Percentiles rank a stretch among this genome's conserved stretches.
phyloP scores from a whole-genome alignment of 2,888 invertebrate species.

The Melipona beecheii region DNA sequence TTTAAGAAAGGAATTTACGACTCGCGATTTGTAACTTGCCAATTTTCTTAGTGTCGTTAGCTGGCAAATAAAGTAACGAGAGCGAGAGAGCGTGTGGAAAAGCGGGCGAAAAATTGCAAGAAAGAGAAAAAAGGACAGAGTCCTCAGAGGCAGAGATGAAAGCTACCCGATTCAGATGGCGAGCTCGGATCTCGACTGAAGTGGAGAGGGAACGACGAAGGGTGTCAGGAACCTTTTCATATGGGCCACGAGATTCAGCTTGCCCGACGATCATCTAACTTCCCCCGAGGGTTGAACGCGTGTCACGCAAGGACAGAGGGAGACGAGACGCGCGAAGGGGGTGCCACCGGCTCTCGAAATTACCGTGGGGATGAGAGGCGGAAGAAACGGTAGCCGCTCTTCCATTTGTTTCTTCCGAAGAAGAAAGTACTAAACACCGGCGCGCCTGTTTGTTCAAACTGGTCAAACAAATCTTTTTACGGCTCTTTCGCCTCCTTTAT shows the following conservation, averaged over 20 bases:
- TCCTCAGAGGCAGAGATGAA: neutral
- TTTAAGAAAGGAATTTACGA: neutral
- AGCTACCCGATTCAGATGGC: conserved; percentile 24
- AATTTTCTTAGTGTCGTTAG: neutral
- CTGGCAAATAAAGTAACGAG: neutral
- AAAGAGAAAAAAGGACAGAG: neutral
- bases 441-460: neutral
- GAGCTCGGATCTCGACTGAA: conserved; percentile 13
- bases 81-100: too few relatives aligned
- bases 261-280: conserved; percentile 28
- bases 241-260: conserved; percentile 45
- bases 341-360: conserved; percentile 29
- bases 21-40: neutral
- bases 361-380: conserved; percentile 30
- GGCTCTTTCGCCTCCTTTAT: neutral
- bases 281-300: conserved; percentile 22
- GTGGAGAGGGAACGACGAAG: conserved; percentile 23
- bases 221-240: conserved; percentile 62
- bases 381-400: conserved; percentile 29
- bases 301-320: conserved; percentile 11
- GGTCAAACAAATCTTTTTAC: conserved; percentile 7
- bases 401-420: conserved; percentile 51
- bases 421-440: conserved; percentile 14
- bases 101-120: neutral
- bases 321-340: neutral